These are phyloP conservation scores for Thermophis baileyi DNA, from an alignment of 2,113 vertebrate species.

Conservation along the genomic window DNA sequence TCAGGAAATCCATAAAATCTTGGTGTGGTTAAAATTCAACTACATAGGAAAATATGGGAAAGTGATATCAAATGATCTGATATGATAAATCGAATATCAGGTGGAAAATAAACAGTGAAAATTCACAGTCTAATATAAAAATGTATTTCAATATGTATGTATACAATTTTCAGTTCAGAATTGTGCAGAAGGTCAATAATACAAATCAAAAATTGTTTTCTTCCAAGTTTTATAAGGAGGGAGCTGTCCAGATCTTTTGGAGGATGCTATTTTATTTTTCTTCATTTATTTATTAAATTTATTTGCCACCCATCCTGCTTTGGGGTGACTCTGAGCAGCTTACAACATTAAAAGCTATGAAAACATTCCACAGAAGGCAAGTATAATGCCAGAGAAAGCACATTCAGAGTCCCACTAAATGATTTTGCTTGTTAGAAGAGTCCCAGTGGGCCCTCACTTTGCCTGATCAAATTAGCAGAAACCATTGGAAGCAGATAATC, in stretches of 20 bases:
- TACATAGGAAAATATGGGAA: neutral
- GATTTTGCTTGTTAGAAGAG: neutral
- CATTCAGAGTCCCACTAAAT: neutral
- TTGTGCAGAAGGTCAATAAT: neutral
- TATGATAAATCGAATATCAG: neutral
- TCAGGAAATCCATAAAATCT: neutral
- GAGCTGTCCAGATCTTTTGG: neutral
- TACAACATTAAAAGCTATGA: neutral
- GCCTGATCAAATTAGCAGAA: neutral
- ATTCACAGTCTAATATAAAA: neutral
- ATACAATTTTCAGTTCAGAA: neutral
- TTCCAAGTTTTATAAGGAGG: neutral
- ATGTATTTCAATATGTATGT: neutral
- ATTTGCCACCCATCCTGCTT: neutral
- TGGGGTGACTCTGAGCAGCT: neutral
- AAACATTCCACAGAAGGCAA: neutral
- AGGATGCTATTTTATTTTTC: neutral
- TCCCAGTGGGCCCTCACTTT: neutral
- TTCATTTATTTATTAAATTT: neutral
- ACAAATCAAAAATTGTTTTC: neutral
- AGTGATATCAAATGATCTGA: neutral
- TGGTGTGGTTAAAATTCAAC: neutral
- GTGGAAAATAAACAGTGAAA: neutral
- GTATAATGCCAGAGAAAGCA: neutral
- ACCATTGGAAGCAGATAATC: neutral